Conservation (phyloP, 2,888 invertebrate genomes). For the Ectemnius cavifrons region DNA sequence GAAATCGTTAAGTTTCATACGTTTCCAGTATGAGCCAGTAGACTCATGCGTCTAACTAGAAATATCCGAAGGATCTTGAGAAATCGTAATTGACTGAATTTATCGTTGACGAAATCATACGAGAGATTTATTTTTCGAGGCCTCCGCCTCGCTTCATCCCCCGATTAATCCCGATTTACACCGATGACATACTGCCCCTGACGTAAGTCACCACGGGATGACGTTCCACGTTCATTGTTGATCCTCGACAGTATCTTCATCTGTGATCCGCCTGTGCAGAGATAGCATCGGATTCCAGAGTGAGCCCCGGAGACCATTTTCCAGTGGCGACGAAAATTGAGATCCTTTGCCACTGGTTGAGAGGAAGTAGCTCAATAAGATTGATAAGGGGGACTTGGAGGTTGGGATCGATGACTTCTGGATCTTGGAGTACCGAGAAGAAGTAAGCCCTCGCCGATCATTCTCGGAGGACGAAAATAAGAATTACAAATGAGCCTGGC, state of each 20-base stretch:
- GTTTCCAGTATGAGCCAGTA: no score
- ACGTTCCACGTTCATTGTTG: constrained; percentile 37
- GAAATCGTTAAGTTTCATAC: no score
- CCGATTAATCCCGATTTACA: constrained; percentile 39
- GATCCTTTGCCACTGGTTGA: neutral
- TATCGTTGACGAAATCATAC: constrained; percentile 14
- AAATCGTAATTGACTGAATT: constrained; percentile 6
- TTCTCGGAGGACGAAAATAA: constrained; percentile 4
- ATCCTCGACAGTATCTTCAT: constrained; percentile 25
- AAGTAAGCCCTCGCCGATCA: neutral
- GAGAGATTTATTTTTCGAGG: constrained; percentile 10
- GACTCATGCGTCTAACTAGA: no score
- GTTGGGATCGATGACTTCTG: no score
- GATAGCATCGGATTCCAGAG: constrained; percentile 38
- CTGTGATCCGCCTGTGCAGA: constrained; percentile 4
- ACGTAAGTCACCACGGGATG: constrained; percentile 45
- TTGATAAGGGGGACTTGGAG: neutral
- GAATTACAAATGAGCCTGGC: neutral
- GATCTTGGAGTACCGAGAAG: no score
- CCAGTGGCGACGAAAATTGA: constrained; percentile 17
- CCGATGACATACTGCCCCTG: constrained; percentile 46
- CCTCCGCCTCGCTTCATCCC: constrained; percentile 7
- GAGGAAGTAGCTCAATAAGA: neutral
- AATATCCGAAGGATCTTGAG: no score
- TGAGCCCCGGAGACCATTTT: neutral